Conservation (phyloP, 2,113 vertebrate species). For the Microtus pennsylvanicus region DNA sequence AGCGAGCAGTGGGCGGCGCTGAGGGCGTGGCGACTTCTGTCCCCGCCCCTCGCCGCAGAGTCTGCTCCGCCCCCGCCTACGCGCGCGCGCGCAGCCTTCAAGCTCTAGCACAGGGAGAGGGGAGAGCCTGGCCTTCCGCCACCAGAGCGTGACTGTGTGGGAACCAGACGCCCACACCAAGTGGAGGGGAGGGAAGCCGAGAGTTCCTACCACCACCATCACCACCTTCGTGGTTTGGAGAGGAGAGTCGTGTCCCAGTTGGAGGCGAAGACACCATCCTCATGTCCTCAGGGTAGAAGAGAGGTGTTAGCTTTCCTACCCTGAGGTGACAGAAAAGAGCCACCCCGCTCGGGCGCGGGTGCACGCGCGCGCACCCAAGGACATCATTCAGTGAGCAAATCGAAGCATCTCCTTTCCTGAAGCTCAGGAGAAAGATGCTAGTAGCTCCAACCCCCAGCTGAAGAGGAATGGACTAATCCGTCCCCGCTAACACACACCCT, state of each 20-base stretch:
- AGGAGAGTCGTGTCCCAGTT: not conserved
- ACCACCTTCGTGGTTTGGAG: not conserved
- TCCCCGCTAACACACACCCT: not conserved
- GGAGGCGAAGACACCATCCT: not conserved
- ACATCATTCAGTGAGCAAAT: not conserved
- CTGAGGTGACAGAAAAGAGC: not conserved
- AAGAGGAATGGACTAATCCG: not conserved
- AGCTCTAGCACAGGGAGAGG: not conserved
- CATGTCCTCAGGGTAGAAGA: not conserved
- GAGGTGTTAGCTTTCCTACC: not conserved
- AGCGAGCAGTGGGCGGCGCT: not conserved
- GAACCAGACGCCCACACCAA: not conserved
- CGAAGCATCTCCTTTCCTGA: not conserved
- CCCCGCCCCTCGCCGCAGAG: conserved; percentile 69
- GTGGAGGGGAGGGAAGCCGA: not conserved
- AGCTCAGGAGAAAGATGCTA: not conserved
- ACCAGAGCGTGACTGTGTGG: not conserved
- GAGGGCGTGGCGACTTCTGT: not conserved
- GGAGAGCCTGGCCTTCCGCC: not conserved
- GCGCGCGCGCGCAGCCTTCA: conserved; percentile 63
- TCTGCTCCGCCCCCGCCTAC: not conserved
- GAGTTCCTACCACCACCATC: not conserved
- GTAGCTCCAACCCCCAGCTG: not conserved
- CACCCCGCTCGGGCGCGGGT: not conserved
- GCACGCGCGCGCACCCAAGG: not conserved